phyloP scores from a whole-genome alignment of 2,113 vertebrate species.

The Vidua chalybeata region DNA sequence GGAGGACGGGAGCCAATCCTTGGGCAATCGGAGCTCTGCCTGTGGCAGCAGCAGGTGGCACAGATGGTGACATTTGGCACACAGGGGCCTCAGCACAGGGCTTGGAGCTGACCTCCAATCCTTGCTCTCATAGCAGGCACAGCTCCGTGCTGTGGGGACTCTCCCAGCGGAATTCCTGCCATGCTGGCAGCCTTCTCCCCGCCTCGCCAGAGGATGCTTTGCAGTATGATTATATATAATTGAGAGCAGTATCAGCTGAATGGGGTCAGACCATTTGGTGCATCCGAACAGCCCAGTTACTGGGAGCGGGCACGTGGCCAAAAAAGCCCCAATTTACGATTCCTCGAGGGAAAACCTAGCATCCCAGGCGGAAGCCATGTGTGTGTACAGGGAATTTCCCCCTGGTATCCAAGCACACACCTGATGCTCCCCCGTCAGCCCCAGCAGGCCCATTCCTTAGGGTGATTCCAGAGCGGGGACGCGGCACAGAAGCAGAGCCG shows the following conservation, averaged over 20 bases:
- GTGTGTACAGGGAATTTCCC: fast-evolving
- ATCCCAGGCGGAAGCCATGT: fast-evolving
- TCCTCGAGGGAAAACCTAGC: neutral
- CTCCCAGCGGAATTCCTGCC: neutral
- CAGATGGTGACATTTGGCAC: neutral
- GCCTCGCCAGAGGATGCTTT: neutral
- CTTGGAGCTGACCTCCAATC: neutral
- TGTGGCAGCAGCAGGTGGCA: neutral
- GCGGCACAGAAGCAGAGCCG: fast-evolving
- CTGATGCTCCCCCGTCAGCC: neutral
- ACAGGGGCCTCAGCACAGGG: neutral
- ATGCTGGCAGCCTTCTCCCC: fast-evolving
- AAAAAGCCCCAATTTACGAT: neutral
- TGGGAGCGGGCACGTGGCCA: neutral
- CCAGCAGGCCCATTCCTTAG: fast-evolving
- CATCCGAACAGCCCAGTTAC: neutral
- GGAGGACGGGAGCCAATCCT: neutral
- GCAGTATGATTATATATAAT: neutral
- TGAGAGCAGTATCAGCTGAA: neutral
- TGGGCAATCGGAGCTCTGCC: neutral
- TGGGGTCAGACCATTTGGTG: neutral
- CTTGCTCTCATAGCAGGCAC: neutral
- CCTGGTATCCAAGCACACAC: neutral
- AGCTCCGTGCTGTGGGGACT: neutral
- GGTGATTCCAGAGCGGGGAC: neutral